These are phyloP conservation scores for Reticulitermes lucifugus DNA, from an alignment of 2,888 invertebrate genomes.

Conservation along the genomic window DNA sequence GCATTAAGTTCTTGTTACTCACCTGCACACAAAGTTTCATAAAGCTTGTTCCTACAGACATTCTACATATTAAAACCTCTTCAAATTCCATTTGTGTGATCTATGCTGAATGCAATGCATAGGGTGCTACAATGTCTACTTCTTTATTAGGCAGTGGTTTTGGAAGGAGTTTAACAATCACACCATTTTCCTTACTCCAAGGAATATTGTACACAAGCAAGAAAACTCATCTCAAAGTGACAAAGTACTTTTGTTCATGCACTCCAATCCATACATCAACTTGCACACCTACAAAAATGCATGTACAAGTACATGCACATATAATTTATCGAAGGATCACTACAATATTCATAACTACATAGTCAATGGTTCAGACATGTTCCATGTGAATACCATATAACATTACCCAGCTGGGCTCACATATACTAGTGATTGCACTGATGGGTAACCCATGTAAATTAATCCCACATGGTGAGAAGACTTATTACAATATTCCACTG, in stretches of 20 bases:
- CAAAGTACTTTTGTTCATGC: background rate
- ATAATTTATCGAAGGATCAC: background rate
- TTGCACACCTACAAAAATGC: background rate
- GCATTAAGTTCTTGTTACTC: too few species aligned
- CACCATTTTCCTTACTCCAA: background rate
- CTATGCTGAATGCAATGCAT: background rate
- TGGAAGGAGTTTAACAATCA: background rate
- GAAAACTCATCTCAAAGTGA: background rate
- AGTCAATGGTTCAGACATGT: background rate
- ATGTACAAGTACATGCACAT: too few species aligned
- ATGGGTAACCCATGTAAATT: too few species aligned
- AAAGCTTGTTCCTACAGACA: background rate
- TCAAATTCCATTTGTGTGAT: background rate
- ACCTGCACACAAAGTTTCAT: too few species aligned
- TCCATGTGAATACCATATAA: background rate
- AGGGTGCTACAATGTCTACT: background rate
- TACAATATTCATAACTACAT: background rate
- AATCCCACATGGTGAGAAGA: too few species aligned
- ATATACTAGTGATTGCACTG: too few species aligned
- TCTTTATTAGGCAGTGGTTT: slow-evolving; percentile 1
- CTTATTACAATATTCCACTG: background rate
- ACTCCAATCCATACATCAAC: background rate
- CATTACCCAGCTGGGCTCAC: too few species aligned
- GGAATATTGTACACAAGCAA: background rate
- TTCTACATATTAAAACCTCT: background rate